A percentile compares a stretch with the other conserved stretches of the same genome.
Evolutionary conservation across 2,113 vertebrate genomes (phyloP).

Genomic region (Leucopsar rothschildi): DNA sequence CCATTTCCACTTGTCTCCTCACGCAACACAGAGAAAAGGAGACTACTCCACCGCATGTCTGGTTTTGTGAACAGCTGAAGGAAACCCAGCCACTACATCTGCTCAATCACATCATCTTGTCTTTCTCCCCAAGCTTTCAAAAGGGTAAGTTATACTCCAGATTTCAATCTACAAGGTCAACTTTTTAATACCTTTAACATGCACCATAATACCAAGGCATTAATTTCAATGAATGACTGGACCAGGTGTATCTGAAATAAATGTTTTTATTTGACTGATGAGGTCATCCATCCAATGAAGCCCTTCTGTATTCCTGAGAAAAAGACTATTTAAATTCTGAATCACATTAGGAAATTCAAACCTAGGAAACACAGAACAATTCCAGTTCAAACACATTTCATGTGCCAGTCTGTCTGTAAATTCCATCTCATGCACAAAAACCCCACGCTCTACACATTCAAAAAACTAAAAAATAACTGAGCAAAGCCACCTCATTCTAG

Average conservation of each 20-base stretch:
- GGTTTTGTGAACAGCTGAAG: background rate
- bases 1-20: background rate
- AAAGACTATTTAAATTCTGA: background rate
- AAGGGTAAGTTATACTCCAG: background rate
- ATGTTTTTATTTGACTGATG: background rate
- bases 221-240: background rate
- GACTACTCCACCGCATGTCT: accelerated
- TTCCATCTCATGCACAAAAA: background rate
- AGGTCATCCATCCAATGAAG: background rate
- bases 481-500: background rate
- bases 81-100: background rate
- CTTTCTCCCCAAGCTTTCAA: background rate
- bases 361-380: background rate
- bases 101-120: background rate
- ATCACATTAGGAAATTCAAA: background rate
- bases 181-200: background rate
- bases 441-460: background rate
- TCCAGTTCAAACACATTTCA: background rate
- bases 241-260: background rate
- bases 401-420: background rate
- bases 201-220: accelerated
- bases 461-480: background rate
- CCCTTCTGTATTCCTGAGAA: background rate
- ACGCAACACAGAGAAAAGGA: background rate
- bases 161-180: background rate